phyloP scores from a whole-genome alignment of 1,140 invertebrate species.

The Amphibalanus amphitrite region DNA sequence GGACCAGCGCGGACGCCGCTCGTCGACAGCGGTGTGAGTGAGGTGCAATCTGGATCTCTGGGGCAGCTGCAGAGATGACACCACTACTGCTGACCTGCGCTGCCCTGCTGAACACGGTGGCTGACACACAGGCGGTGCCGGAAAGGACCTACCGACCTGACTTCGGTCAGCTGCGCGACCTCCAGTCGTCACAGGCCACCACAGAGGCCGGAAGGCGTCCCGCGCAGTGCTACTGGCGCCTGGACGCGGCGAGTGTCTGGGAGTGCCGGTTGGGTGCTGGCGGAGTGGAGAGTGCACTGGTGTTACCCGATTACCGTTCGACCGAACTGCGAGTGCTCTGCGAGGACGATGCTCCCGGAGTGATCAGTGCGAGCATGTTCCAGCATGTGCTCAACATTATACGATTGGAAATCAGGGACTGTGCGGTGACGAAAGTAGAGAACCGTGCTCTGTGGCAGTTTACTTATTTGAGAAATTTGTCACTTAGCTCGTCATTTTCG shows the following conservation, averaged over 20 bases:
- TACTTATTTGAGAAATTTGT: background rate
- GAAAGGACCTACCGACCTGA: background rate
- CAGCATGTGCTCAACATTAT: background rate
- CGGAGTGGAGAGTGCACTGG: background rate
- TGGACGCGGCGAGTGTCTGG: background rate
- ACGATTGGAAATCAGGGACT: background rate
- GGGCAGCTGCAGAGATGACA: background rate
- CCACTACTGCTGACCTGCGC: background rate
- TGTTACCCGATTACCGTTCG: background rate
- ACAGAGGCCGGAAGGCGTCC: too few relatives aligned
- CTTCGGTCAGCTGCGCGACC: too few relatives aligned
- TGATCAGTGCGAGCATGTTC: background rate
- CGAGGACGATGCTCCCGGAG: background rate
- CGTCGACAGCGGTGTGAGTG: too few relatives aligned
- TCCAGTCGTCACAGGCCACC: too few relatives aligned
- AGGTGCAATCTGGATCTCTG: background rate
- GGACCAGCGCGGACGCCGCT: background rate
- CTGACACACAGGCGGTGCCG: background rate
- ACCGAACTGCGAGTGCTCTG: background rate
- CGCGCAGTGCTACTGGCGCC: background rate
- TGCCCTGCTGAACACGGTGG: background rate
- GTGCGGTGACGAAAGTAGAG: background rate
- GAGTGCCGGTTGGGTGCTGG: background rate
- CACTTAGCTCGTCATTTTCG: slow-evolving; percentile 30
- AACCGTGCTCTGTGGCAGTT: background rate